Base-by-base conservation (phyloP, 2,888 invertebrate genomes). In the Phania funesta region DNA sequence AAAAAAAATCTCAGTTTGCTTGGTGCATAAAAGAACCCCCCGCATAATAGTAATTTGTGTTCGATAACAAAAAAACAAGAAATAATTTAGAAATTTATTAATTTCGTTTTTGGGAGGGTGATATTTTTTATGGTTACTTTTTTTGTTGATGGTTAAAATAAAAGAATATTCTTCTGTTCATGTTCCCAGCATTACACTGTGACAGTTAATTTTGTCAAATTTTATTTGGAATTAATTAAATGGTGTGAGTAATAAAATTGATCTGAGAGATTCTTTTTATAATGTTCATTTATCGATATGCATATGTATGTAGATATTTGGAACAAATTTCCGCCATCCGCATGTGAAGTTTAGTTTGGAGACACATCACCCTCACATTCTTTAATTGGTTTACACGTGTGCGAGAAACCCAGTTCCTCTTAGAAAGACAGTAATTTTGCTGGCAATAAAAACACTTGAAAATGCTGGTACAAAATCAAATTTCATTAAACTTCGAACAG, bases 161-260 rank as follows among this genome's bases (percentile, higher is more conserved):
- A 18, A 70, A 71, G 48, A 60, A 71, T 71, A 18, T 50, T 71
- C 71, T 48, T 18, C 38, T 48, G 50, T 70, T 18, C 2, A 3
- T n/a, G 35, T 9, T 5, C 46, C 3, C 41, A 18, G 13, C 29
- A 32, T 52, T 35, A 41, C 44, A 56, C 8, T 70, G 32, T 56
- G 11, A 22, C 29, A 68, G 22, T 18, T n/a, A 9, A 22, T 56
- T 56, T 20, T 46, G 16, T 4, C 6, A 38, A 38, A 13, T 13
- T 38, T 38, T 38, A 38, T 26, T 26, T 26, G n/a, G n/a, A n/a
- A n/a, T n/a, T 26, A 26, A 5, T 26, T 3, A 26, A 26, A 26
- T 26, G 6, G 3, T 26, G 3, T 6, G 13, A 38, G 35, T n/a
- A n/a, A 38, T n/a, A 9, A 38, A 38, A 38, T 38, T 38, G 9